Conservation (phyloP, 2,113 vertebrate genomes). For the zebrafish (Danio rerio) region GRCz12tu NC_133200.1:12642001-12642500, state of each 20-base stretch:
- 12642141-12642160: constrained; percentile 14
- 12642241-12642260: constrained; percentile 62
- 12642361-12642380: constrained; percentile 49
- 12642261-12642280: constrained; percentile 53
- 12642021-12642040: too few relatives aligned
- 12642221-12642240: constrained; percentile 70
- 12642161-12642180: constrained; percentile 55
- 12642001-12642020: too few relatives aligned
- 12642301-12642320: constrained; percentile 28
- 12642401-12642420: constrained; percentile 28
- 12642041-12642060: background rate
- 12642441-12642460: background rate
- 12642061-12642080: background rate
- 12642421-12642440: background rate
- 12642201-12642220: constrained; percentile 68
- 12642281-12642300: constrained; percentile 41
- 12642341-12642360: constrained; percentile 55
- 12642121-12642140: constrained; percentile 36
- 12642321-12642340: constrained; percentile 49
- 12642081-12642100: constrained; percentile 30
- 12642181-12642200: constrained; percentile 58
- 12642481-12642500: background rate
- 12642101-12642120: constrained; percentile 42
- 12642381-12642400: constrained; percentile 36
- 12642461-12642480: background rate